Percentiles rank a stretch among this genome's conserved stretches.
Evolutionary conservation across 2,888 invertebrate genomes (phyloP).

Genomic region (Adelognathus sp.): DNA sequence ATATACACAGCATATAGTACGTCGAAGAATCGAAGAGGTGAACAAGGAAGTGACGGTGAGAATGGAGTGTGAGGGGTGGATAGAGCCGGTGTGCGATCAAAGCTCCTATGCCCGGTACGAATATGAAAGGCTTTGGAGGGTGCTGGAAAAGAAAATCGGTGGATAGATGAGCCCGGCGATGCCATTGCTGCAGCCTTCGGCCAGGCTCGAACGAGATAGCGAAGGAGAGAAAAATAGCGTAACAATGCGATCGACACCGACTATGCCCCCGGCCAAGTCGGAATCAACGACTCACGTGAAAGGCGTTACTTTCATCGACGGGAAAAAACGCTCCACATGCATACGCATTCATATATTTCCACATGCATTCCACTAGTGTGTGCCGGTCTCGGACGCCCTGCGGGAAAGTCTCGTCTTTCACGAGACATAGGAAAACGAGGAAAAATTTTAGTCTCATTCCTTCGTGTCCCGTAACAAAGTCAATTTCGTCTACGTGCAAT

Average conservation of each 20-base stretch:
- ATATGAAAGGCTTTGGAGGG: slow-evolving; percentile 40
- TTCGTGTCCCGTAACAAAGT: slow-evolving; percentile 69
- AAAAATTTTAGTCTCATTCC: slow-evolving; percentile 48
- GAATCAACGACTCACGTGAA: slow-evolving; percentile 22
- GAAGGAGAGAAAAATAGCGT: slow-evolving; percentile 56
- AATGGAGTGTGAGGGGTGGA: not conserved
- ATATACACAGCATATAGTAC: not conserved
- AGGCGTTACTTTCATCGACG: slow-evolving; percentile 41
- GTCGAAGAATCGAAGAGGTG: slow-evolving; percentile 41
- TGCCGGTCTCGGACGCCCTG: not conserved
- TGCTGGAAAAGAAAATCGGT: slow-evolving; percentile 19
- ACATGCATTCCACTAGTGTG: not conserved
- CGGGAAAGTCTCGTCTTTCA: not conserved
- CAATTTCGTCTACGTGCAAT: slow-evolving; percentile 65
- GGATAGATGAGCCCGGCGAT: slow-evolving; percentile 30
- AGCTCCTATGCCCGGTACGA: slow-evolving; percentile 24
- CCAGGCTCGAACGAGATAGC: slow-evolving; percentile 31
- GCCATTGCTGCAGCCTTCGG: slow-evolving; percentile 22
- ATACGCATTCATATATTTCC: not conserved
- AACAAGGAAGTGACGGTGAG: slow-evolving; percentile 22
- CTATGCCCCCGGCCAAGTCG: not conserved
- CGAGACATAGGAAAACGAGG: slow-evolving; percentile 39
- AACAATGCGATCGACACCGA: slow-evolving; percentile 59
- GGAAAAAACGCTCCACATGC: slow-evolving; percentile 16
- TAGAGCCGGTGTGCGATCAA: slow-evolving; percentile 19